Percentiles rank a stretch among this genome's conserved stretches.
Conservation (phyloP, 2,888 invertebrate species). For the Tenthredo notha region DNA sequence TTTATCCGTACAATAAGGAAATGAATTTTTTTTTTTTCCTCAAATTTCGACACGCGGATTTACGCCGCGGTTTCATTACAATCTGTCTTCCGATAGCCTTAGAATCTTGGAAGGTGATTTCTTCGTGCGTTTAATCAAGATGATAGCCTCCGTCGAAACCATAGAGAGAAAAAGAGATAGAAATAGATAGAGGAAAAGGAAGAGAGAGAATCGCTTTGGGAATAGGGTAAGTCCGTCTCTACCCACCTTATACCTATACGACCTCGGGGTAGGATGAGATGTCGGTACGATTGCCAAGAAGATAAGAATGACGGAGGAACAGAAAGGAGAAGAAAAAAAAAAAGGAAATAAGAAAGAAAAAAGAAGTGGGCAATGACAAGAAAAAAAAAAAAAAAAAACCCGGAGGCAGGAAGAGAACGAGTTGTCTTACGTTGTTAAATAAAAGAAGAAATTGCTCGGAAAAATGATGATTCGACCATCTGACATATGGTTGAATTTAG, state of each 20-base stretch:
- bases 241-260: not conserved
- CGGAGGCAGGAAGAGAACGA: constrained; percentile 21
- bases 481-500: too few relatives aligned
- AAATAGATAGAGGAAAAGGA: too few relatives aligned
- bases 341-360: not conserved
- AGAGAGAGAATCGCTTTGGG: constrained; percentile 31
- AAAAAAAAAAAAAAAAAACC: constrained; percentile 34
- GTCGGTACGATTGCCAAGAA: constrained; percentile 45
- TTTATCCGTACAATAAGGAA: not conserved
- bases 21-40: not conserved
- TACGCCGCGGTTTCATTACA: constrained; percentile 30
- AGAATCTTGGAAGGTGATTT: constrained; percentile 26
- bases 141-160: constrained; percentile 34
- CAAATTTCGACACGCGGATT: not conserved
- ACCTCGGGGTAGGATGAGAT: constrained; percentile 39
- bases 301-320: constrained; percentile 32
- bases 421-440: constrained; percentile 28
- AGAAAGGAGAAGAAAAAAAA: not conserved
- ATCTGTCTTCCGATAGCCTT: not conserved
- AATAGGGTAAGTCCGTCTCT: constrained; percentile 34
- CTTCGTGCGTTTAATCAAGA: constrained; percentile 48
- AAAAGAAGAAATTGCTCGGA: constrained; percentile 34
- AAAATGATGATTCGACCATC: not conserved
- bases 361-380: constrained; percentile 19
- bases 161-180: not conserved